Percentiles rank a stretch among this genome's conserved stretches.
Evolutionary conservation across 2,888 invertebrate species (phyloP).

Genomic region (Chrysolina americana): DNA sequence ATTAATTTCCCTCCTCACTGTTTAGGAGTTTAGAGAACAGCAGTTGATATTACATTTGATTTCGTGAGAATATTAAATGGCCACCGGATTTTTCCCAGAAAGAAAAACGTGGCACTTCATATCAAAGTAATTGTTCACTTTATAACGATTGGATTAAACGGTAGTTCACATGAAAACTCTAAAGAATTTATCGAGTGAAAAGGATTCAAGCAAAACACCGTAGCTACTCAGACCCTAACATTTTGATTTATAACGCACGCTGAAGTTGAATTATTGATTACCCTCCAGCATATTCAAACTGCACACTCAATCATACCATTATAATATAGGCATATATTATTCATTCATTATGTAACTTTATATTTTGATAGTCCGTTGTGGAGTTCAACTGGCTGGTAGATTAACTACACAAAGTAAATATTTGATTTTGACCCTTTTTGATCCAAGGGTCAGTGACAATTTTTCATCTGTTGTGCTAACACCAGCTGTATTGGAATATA

Average conservation of each 20-base stretch:
- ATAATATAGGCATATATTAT: conserved; percentile 41
- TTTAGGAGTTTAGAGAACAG: too few relatives aligned
- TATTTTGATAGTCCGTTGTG: conserved; percentile 63
- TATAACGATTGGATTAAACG: neutral
- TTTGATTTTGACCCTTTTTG: conserved; percentile 64
- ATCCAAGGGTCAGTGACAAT: conserved; percentile 63
- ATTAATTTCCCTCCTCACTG: too few relatives aligned
- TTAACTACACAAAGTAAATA: conserved; percentile 62
- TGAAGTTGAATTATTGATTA: conserved; percentile 47
- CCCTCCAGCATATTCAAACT: conserved; percentile 35
- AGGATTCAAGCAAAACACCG: conserved; percentile 41
- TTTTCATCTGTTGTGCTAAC: conserved; percentile 65
- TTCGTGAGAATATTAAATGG: too few relatives aligned
- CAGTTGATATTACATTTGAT: too few relatives aligned
- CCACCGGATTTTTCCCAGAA: too few relatives aligned
- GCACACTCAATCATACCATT: conserved; percentile 39
- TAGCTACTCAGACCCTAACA: conserved; percentile 29
- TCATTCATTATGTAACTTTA: conserved; percentile 65
- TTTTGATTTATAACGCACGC: conserved; percentile 40
- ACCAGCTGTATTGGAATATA: conserved; percentile 57
- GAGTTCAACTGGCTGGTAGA: conserved; percentile 64
- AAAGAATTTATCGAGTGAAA: conserved; percentile 30
- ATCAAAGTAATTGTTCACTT: conserved; percentile 10
- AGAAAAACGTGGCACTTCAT: conserved; percentile 29
- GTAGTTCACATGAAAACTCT: conserved; percentile 9